Conservation (phyloP, 1,140 invertebrate species). For the Sarcophaga bullata region DNA sequence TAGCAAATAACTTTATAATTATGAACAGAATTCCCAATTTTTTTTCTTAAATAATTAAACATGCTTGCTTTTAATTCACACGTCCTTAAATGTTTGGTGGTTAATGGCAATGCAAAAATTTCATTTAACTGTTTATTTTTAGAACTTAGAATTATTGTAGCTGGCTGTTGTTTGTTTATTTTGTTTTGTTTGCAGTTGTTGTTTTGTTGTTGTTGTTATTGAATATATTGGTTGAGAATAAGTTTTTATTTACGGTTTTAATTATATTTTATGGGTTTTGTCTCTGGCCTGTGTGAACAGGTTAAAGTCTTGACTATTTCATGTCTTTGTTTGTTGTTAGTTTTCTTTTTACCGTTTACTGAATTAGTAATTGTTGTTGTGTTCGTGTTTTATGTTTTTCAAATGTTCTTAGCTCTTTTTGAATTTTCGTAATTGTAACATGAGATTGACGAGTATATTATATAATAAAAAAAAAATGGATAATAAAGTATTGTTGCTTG, state of each 20-base stretch:
- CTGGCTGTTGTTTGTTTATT: too few relatives aligned
- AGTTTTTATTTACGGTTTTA: constrained; percentile 11
- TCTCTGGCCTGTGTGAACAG: neutral
- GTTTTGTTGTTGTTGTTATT: neutral
- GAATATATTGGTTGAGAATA: neutral
- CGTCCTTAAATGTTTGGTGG: neutral
- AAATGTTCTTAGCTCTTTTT: neutral
- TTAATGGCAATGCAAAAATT: neutral
- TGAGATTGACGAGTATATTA: too few relatives aligned
- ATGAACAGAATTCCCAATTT: too few relatives aligned
- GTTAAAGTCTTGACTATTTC: neutral
- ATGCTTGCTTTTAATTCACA: too few relatives aligned
- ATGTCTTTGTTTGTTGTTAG: neutral
- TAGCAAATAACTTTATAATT: too few relatives aligned
- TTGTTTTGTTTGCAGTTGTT: neutral
- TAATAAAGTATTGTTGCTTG: too few relatives aligned
- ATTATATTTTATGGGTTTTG: constrained; percentile 18
- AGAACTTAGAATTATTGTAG: constrained; percentile 3
- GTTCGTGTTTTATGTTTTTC: constrained; percentile 1
- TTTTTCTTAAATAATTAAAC: too few relatives aligned
- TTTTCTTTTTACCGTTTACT: neutral
- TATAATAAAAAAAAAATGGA: neutral
- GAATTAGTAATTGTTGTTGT: constrained; percentile 33
- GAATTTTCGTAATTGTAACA: too few relatives aligned
- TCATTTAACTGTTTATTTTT: constrained; percentile 1